Evolutionary conservation across 2,113 vertebrate genomes (phyloP).

Genomic region (Dasypus novemcinctus): DNA sequence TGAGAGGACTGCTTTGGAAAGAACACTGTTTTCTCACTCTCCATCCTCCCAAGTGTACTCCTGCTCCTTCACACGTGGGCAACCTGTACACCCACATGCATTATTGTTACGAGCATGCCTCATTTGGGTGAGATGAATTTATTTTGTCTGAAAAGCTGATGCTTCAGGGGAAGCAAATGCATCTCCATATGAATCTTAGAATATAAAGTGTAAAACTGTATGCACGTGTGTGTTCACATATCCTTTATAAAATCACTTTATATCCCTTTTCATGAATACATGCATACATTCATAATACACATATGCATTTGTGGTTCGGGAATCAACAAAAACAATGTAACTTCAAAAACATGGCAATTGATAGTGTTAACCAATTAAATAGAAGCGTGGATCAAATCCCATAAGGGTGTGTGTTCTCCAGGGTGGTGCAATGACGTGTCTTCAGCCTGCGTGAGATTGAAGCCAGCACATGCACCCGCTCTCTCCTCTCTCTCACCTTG

Average conservation of each 20-base stretch:
- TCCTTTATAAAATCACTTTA: not conserved
- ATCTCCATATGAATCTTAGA: not conserved
- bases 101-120: not conserved
- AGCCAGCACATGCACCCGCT: not conserved
- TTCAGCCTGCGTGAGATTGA: not conserved
- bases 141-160: not conserved
- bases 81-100: not conserved
- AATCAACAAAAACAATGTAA: not conserved
- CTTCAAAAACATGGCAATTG: not conserved
- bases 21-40: not conserved
- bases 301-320: not conserved
- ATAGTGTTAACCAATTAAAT: not conserved
- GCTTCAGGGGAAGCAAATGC: not conserved
- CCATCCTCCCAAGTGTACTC: not conserved
- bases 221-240: not conserved
- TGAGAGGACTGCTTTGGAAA: not conserved
- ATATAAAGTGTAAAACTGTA: not conserved
- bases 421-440: not conserved
- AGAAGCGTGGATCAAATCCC: not conserved
- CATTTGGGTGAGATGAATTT: not conserved
- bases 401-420: not conserved
- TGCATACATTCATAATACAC: too few relatives aligned
- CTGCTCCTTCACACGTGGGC: not conserved
- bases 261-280: not conserved
- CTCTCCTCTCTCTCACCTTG: not conserved